Evolutionary conservation across 2,113 vertebrate species (phyloP).

Genomic region (Toxotes jaculatrix): DNA sequence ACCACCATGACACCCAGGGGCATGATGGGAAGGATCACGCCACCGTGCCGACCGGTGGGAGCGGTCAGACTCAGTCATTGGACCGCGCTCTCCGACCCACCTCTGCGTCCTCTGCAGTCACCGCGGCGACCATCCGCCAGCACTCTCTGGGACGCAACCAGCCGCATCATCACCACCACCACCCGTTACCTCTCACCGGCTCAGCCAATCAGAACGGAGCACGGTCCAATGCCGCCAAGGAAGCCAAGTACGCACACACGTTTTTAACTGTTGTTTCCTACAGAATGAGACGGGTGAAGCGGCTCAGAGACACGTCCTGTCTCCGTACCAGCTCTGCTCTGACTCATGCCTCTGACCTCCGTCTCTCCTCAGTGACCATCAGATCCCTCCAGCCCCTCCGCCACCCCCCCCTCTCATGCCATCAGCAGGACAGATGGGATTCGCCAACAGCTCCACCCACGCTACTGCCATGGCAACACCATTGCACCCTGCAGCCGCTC

Average conservation of each 20-base stretch:
- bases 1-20: slow-evolving; percentile 81
- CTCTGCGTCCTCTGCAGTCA: not conserved
- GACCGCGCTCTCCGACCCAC: slow-evolving; percentile 85
- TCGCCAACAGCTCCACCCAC: slow-evolving; percentile 80
- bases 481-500: slow-evolving; percentile 6
- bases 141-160: slow-evolving; percentile 88
- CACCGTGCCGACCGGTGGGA: slow-evolving; percentile 11
- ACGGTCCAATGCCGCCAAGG: slow-evolving; percentile 82
- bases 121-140: slow-evolving; percentile 77
- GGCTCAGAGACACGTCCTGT: no score
- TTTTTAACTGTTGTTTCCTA: no score
- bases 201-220: slow-evolving; percentile 70
- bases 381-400: slow-evolving; percentile 87
- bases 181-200: not conserved
- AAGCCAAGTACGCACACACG: slow-evolving; percentile 74
- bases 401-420: slow-evolving; percentile 88
- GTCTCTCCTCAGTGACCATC: slow-evolving; percentile 81
- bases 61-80: slow-evolving; percentile 83
- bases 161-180: slow-evolving; percentile 82
- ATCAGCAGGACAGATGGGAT: slow-evolving; percentile 83
- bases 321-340: no score
- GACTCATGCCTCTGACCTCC: slow-evolving; percentile 6
- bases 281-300: no score
- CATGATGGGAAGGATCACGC: slow-evolving; percentile 85
- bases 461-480: slow-evolving; percentile 51